Base-by-base conservation (phyloP, 1,140 invertebrate species). In the Drosophila tsacasi region DNA sequence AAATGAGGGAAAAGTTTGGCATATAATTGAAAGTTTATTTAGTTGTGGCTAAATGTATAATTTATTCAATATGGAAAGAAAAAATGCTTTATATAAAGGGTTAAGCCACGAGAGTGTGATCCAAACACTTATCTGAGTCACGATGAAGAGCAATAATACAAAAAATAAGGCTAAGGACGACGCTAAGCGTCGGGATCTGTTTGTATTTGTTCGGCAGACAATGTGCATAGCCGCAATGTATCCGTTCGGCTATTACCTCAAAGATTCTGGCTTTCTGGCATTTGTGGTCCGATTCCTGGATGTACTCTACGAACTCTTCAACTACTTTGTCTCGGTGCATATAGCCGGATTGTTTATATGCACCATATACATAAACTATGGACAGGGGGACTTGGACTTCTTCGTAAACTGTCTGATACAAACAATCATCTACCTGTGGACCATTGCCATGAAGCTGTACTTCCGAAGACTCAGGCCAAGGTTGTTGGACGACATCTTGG, bases 401-500 rank as follows among this genome's bases (percentile, higher is more conserved):
- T 74, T 92, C 9, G 91, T 92, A 6, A 91, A 83, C 50, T 89
- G 87, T 35, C 50, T 92, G 2, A 86, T 92, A 44, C 91, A 92
- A 68, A 90, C 87, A 1, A 81, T 92, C 7, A 92, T 92, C 44
- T 92, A 92, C 47, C 8, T 80, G n/a, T 92, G 91, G 91, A 81
- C 84, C 21, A 79, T 92, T 9, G 32, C 65, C 21, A 92, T 92
- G 77, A 92, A 92, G 42, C 52, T 92, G 5, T 92, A 92, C 40
- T 92, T 92, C 46, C 81, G 84, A 8, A 82, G 91, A 17, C 8
- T 91, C 5, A 49, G 63, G 19, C 77, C 84, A 2, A 42, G 59
- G 4, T 52, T 79, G 2, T 39, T 92, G 1, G 35, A 66, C 15
- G 54, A 79, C 8, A 73, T 92, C 10, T 59, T 92, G 30, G 32